These are phyloP conservation scores for Tribolium freemani DNA, from an alignment of 2,888 invertebrate species.

Conservation along the genomic window DNA sequence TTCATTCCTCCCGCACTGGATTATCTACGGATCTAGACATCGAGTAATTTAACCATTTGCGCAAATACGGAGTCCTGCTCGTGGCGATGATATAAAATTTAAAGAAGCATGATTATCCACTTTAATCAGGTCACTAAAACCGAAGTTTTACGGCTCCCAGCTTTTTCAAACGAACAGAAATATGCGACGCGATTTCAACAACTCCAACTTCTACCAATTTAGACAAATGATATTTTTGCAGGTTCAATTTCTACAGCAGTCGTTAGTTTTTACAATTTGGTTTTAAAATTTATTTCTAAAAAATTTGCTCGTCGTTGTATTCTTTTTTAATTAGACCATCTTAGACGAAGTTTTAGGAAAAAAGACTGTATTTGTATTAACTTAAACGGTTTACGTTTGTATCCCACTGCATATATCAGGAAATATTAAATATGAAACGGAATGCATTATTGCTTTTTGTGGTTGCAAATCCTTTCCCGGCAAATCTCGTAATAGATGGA, in stretches of 20 bases:
- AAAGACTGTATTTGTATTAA: too few relatives aligned
- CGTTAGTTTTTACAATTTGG: too few relatives aligned
- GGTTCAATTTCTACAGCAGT: too few relatives aligned
- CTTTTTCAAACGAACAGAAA: background rate
- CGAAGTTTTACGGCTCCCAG: background rate
- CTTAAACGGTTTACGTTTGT: too few relatives aligned
- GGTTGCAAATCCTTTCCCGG: background rate
- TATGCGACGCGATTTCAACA: too few relatives aligned
- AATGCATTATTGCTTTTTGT: background rate
- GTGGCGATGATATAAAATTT: slow-evolving; percentile 40
- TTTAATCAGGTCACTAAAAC: slow-evolving; percentile 37
- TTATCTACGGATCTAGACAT: slow-evolving; percentile 50
- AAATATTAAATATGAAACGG: background rate
- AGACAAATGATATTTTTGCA: too few relatives aligned
- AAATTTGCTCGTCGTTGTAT: too few relatives aligned
- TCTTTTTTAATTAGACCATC: too few relatives aligned
- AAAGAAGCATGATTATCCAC: slow-evolving; percentile 44
- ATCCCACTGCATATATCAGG: too few relatives aligned
- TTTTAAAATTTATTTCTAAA: too few relatives aligned
- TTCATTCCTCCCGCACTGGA: slow-evolving; percentile 53
- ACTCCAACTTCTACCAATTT: too few relatives aligned
- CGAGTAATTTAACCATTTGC: slow-evolving; percentile 46
- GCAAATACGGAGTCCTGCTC: slow-evolving; percentile 36
- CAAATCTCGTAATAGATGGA: background rate
- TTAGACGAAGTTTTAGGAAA: too few relatives aligned